Percentiles rank a stretch among this genome's conserved stretches.
phyloP scores from a whole-genome alignment of 2,113 vertebrate species.

The Struthio camelus region DNA sequence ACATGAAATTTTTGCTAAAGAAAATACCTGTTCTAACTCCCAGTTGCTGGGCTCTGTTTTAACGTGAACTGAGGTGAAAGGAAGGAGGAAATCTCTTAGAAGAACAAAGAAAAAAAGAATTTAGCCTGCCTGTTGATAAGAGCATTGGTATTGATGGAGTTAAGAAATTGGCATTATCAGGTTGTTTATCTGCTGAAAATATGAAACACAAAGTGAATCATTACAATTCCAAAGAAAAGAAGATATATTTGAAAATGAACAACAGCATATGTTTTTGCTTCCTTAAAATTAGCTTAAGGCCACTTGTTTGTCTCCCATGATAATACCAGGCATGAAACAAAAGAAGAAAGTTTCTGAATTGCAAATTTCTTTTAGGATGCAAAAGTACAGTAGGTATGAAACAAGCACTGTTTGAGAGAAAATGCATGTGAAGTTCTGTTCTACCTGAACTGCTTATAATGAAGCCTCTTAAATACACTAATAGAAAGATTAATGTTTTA shows the following conservation, averaged over 20 bases:
- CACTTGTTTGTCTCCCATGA: background rate
- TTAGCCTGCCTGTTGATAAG: background rate
- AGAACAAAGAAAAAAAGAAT: background rate
- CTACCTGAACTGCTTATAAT: background rate
- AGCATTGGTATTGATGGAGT: background rate
- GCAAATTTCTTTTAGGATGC: background rate
- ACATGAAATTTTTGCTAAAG: background rate
- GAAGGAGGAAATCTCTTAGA: background rate
- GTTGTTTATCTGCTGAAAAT: slow-evolving; percentile 17
- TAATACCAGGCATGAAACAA: background rate
- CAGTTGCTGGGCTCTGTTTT: background rate
- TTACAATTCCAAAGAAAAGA: slow-evolving; percentile 26
- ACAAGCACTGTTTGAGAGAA: background rate
- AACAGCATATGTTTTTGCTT: slow-evolving; percentile 6
- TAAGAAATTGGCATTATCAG: background rate
- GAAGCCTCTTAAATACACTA: background rate
- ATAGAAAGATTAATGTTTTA: background rate
- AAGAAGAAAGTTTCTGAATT: background rate
- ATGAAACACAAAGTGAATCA: slow-evolving; percentile 42
- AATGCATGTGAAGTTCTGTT: background rate
- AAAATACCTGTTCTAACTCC: background rate
- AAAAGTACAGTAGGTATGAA: background rate
- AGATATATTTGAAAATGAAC: slow-evolving; percentile 27
- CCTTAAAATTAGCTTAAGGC: slow-evolving; percentile 53
- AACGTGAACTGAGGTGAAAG: background rate